phyloP scores from a whole-genome alignment of 2,797 vertebrate genomes.

The Pyrocephalus nanus region DNA sequence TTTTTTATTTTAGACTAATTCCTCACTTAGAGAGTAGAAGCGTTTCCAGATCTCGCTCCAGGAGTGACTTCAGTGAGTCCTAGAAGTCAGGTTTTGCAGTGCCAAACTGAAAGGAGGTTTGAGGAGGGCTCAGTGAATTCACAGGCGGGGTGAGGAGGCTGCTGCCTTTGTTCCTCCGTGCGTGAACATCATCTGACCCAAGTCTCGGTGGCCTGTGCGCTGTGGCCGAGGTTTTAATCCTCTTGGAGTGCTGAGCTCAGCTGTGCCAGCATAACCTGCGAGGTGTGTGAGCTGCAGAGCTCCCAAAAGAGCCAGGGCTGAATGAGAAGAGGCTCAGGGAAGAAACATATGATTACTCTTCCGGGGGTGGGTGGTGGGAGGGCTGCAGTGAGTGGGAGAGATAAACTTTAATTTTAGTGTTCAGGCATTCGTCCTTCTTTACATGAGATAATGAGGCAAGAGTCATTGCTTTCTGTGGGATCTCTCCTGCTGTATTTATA shows the following conservation, averaged over 20 bases:
- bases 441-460: not conserved
- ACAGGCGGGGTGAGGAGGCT: not conserved
- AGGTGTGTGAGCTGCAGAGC: not conserved
- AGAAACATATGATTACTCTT: not conserved
- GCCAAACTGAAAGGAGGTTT: not conserved
- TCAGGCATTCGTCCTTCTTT: not conserved
- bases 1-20: not conserved
- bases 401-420: not conserved
- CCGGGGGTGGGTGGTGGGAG: not conserved
- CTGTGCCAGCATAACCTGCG: not conserved
- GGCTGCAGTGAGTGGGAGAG: not conserved
- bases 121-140: not conserved
- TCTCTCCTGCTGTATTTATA: not conserved
- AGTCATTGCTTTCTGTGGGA: not conserved
- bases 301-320: not conserved
- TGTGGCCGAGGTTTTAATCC: not conserved
- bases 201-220: not conserved
- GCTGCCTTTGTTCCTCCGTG: not conserved
- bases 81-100: not conserved
- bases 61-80: not conserved
- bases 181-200: not conserved
- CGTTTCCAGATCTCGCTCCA: not conserved
- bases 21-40: not conserved
- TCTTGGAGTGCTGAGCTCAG: not conserved
- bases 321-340: not conserved